Evolutionary conservation across 2,888 invertebrate species (phyloP).

Genomic region (Sminthurinus aureus): DNA sequence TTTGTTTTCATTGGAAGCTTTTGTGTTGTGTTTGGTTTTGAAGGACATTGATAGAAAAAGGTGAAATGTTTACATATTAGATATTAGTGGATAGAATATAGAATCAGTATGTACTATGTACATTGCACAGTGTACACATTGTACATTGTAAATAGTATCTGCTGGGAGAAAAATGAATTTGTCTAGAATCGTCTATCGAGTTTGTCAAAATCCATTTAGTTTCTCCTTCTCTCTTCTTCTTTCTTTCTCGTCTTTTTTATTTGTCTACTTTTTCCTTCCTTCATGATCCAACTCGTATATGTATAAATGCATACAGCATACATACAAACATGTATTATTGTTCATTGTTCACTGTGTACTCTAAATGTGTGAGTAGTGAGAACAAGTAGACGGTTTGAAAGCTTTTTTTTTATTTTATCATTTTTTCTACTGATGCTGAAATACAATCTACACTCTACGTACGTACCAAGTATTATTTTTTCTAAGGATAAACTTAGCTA

Average conservation of each 20-base stretch:
- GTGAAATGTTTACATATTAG: constrained; percentile 8
- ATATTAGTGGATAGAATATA: background rate
- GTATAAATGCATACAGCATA: background rate
- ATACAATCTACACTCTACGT: background rate
- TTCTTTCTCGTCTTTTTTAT: background rate
- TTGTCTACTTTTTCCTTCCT: background rate
- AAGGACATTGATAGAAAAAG: constrained; percentile 6
- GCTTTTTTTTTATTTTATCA: constrained; percentile 13
- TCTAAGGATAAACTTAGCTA: background rate
- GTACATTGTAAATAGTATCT: background rate
- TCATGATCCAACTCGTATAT: background rate
- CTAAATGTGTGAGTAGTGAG: no score
- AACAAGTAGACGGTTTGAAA: background rate
- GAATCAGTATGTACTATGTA: no score
- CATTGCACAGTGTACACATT: no score
- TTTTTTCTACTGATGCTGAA: background rate
- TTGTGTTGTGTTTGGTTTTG: background rate
- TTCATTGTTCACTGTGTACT: no score
- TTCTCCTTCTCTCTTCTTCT: constrained; percentile 1
- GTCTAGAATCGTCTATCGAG: constrained; percentile 7
- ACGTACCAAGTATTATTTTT: background rate
- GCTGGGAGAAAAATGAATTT: constrained; percentile 5
- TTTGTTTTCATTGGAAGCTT: background rate
- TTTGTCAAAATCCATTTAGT: constrained; percentile 12
- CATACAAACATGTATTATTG: no score